phyloP scores from a whole-genome alignment of 1,140 invertebrate genomes.

The Nasonia longicornis region DNA sequence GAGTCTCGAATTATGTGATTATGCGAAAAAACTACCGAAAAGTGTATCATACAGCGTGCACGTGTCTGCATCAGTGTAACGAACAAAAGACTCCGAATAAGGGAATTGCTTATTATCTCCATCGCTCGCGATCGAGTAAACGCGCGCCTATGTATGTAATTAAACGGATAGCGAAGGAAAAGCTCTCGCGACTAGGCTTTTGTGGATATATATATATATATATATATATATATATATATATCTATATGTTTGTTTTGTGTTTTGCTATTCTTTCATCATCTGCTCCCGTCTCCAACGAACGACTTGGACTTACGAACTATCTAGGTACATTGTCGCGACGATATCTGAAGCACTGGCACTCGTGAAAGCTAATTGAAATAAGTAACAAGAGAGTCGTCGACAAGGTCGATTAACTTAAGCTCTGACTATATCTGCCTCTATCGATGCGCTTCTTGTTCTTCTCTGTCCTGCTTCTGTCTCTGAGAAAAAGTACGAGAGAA shows the following conservation, averaged over 20 bases:
- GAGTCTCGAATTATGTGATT: neutral
- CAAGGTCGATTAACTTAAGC: neutral
- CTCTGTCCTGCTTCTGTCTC: neutral
- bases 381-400: neutral
- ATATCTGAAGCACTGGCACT: constrained; percentile 46
- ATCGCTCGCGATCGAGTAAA: neutral
- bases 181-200: constrained; percentile 29
- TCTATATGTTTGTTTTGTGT: neutral
- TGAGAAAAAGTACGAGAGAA: constrained; percentile 17
- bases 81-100: neutral
- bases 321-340: constrained; percentile 32
- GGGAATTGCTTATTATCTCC: neutral
- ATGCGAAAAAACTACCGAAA: neutral
- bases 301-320: constrained; percentile 34
- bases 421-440: neutral
- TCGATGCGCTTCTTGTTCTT: neutral
- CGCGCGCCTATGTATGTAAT: no score
- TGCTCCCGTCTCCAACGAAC: neutral
- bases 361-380: constrained; percentile 42
- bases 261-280: neutral
- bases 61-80: neutral
- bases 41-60: neutral
- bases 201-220: neutral
- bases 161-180: neutral
- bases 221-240: neutral